phyloP scores from a whole-genome alignment of 2,888 invertebrate genomes.

The Plebejus anna region DNA sequence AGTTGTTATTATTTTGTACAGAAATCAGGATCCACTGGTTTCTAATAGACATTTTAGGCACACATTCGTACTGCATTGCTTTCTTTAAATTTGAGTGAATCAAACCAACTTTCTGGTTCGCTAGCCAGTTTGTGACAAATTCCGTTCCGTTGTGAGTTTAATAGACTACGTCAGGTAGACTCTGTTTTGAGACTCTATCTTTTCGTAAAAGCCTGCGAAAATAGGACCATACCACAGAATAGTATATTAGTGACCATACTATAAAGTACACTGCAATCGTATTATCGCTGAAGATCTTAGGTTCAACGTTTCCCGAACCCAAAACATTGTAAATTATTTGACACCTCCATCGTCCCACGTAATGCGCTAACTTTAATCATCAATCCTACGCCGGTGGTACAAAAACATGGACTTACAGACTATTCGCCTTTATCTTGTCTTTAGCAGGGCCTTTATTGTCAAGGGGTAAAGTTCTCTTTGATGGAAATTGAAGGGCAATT shows the following conservation, averaged over 20 bases:
- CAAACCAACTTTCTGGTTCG: neutral
- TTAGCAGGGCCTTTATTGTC: neutral
- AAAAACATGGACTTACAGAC: slow-evolving; percentile 33
- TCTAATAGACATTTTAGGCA: neutral
- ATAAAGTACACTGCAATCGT: neutral
- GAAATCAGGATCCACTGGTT: neutral
- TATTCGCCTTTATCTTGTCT: neutral
- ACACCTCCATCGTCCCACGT: slow-evolving; percentile 33
- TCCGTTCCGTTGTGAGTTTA: too few relatives aligned
- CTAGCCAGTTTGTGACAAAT: neutral
- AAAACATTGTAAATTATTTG: slow-evolving; percentile 29
- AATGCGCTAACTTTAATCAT: slow-evolving; percentile 36
- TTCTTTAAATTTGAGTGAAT: neutral
- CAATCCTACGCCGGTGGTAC: slow-evolving; percentile 38
- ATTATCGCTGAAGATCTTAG: neutral
- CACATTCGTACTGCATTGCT: neutral
- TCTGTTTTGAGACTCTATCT: neutral
- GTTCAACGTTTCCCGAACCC: slow-evolving; percentile 19
- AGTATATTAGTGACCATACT: too few relatives aligned
- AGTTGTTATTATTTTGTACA: neutral
- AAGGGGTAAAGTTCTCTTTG: neutral
- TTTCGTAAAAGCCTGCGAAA: neutral
- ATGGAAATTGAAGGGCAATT: neutral
- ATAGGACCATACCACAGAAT: neutral
- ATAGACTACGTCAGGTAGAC: neutral